These are phyloP conservation scores for Cotesia typhae DNA, from an alignment of 1,140 invertebrate genomes.

Conservation along the genomic window DNA sequence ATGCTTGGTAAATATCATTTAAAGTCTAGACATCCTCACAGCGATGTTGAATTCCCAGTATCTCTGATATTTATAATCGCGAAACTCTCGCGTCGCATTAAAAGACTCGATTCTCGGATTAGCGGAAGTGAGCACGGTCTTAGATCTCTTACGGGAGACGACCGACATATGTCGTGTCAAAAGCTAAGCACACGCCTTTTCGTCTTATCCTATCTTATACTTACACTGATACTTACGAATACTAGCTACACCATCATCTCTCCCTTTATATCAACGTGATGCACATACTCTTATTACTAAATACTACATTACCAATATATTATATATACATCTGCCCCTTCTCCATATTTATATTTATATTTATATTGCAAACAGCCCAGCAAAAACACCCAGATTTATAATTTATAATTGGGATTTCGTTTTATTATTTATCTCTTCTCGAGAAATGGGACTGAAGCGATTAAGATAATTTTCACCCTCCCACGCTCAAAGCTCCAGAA, in stretches of 20 bases:
- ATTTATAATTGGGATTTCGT: constrained; percentile 17
- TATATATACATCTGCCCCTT: constrained; percentile 11
- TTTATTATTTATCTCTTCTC: not conserved
- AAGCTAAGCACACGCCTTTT: constrained; percentile 34
- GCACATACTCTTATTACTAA: constrained; percentile 14
- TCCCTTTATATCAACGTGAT: not conserved
- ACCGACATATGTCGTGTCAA: constrained; percentile 58
- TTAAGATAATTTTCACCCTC: constrained; percentile 25
- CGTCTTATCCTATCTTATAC: constrained; percentile 13
- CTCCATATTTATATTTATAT: not conserved
- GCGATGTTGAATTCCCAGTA: constrained; percentile 56
- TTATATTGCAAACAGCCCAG: not conserved
- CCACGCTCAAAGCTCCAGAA: not conserved
- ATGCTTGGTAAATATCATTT: too few relatives aligned
- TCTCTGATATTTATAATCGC: constrained; percentile 65
- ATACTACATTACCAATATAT: not conserved
- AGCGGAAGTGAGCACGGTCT: constrained; percentile 61
- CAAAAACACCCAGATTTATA: not conserved
- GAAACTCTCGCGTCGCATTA: constrained; percentile 61
- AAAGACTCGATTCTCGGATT: constrained; percentile 65
- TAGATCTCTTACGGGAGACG: constrained; percentile 58
- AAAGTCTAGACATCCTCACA: constrained; percentile 46
- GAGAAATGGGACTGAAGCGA: constrained; percentile 17
- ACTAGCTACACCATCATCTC: not conserved
- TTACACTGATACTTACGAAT: too few relatives aligned